Conservation (phyloP, 2,888 invertebrate genomes). For the Ceratothoa steindachneri region DNA sequence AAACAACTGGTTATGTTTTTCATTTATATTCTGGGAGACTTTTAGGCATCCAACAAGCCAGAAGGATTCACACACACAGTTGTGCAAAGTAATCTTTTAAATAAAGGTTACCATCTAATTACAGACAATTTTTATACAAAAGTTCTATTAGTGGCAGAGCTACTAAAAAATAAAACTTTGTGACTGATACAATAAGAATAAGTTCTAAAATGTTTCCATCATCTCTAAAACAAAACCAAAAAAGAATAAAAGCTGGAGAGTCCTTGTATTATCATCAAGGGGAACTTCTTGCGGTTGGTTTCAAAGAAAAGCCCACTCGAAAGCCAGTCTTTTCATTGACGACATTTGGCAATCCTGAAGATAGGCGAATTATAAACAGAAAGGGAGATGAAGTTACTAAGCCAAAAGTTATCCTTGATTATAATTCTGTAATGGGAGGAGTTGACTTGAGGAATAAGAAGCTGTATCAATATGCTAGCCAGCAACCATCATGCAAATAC, state of each 20-base stretch:
- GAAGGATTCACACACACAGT: not conserved
- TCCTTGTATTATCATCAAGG: not conserved
- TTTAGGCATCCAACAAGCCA: not conserved
- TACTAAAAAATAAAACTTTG: not conserved
- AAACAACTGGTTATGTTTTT: not conserved
- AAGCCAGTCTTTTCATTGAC: not conserved
- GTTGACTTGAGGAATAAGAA: not conserved
- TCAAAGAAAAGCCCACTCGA: not conserved
- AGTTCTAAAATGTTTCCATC: not conserved
- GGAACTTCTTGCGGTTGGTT: not conserved
- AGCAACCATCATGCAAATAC: not conserved
- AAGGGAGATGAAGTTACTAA: not conserved
- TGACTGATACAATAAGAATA: not conserved
- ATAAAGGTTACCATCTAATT: conserved; percentile 13
- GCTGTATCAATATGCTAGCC: not conserved
- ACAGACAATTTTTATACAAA: conserved; percentile 7
- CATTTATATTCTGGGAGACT: not conserved
- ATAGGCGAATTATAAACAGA: not conserved
- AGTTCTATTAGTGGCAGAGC: not conserved
- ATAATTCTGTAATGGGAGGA: conserved; percentile 9
- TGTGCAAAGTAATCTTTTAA: not conserved
- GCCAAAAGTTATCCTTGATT: conserved; percentile 9
- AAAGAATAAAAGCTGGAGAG: not conserved
- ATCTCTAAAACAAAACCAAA: not conserved
- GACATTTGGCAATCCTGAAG: not conserved